phyloP scores from a whole-genome alignment of 2,888 invertebrate genomes.

The Salticus scenicus region DNA sequence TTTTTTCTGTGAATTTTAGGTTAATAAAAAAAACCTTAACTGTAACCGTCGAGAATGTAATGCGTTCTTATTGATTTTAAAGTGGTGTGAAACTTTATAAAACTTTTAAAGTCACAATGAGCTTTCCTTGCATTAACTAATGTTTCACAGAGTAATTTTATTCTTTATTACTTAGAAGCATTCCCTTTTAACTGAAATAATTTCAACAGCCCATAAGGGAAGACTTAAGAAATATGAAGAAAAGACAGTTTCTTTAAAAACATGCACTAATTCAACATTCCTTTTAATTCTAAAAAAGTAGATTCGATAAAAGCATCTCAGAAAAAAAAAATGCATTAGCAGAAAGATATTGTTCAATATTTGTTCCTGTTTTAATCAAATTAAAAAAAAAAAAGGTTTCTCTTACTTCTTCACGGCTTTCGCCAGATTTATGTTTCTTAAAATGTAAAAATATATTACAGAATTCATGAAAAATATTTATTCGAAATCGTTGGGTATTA shows the following conservation, averaged over 20 bases:
- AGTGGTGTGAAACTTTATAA: not conserved
- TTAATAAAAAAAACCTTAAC: not conserved
- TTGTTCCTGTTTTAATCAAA: conserved; percentile 8
- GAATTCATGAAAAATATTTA: no score
- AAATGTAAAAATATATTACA: no score
- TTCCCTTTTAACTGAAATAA: not conserved
- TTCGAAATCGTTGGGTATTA: no score
- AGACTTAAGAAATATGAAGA: not conserved
- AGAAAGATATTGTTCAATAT: not conserved
- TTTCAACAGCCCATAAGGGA: not conserved
- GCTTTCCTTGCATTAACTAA: not conserved
- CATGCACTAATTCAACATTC: not conserved
- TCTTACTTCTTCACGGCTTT: no score
- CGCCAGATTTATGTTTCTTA: no score
- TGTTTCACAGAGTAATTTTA: not conserved
- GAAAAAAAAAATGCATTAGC: not conserved
- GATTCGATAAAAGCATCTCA: not conserved
- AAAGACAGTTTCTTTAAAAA: not conserved
- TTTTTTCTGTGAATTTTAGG: not conserved
- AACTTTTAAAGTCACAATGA: not conserved
- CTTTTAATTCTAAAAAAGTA: not conserved
- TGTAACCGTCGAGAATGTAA: not conserved
- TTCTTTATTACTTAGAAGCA: not conserved
- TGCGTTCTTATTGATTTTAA: not conserved
- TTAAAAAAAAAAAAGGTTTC: not conserved